Evolutionary conservation across 23 tunicate genomes (phyloP).

Genomic region (Phallusia fumigata): DNA sequence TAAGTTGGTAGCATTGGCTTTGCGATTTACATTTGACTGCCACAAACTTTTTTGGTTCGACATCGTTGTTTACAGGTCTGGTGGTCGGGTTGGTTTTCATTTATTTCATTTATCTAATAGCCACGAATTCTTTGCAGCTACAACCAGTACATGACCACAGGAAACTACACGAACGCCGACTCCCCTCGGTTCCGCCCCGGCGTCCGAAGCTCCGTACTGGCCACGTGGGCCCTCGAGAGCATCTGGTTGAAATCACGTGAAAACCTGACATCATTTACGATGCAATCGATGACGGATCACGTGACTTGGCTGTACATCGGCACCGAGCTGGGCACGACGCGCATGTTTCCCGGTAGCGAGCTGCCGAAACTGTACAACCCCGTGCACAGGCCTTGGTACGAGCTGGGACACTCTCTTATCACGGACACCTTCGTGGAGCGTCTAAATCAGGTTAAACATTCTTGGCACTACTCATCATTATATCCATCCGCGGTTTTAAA

Average conservation of each 20-base stretch:
- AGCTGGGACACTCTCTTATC: conserved; percentile 42
- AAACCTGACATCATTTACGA: background rate
- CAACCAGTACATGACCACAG: conserved; percentile 21
- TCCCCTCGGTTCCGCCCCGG: conserved; percentile 18
- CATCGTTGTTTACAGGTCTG: no score
- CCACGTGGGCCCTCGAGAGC: conserved; percentile 31
- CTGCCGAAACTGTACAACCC: conserved; percentile 77
- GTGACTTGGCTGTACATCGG: conserved; percentile 68
- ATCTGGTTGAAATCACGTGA: conserved; percentile 19
- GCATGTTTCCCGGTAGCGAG: conserved; percentile 74
- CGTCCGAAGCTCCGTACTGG: conserved; percentile 26
- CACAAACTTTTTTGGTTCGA: no score
- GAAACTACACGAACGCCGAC: conserved; percentile 3
- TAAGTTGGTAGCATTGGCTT: no score
- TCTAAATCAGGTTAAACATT: background rate
- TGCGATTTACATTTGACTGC: no score
- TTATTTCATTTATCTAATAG: no score
- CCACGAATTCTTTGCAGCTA: conserved; percentile 10
- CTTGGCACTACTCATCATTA: no score
- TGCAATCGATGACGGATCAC: background rate
- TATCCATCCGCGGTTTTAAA: no score
- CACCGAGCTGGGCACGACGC: conserved; percentile 66
- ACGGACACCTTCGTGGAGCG: background rate
- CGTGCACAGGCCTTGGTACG: conserved; percentile 80
- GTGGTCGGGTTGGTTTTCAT: no score